A percentile compares a stretch with the other conserved stretches of the same genome.
Conservation (phyloP, 2,113 vertebrate species). For the Spilogale gracilis region DNA sequence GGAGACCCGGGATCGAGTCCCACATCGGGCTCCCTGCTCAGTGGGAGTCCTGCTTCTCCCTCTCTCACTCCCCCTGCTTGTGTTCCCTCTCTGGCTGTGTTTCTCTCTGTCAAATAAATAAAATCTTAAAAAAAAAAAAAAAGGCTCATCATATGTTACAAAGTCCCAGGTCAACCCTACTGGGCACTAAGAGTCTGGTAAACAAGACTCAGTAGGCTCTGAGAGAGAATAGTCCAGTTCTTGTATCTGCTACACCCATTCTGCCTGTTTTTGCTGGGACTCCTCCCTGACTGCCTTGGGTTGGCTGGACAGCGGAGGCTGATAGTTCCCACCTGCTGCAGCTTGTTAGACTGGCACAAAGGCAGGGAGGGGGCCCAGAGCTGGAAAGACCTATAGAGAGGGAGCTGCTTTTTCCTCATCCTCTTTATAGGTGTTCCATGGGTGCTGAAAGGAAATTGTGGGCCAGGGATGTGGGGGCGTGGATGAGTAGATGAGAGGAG, state of each 20-base stretch:
- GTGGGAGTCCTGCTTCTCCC: no score
- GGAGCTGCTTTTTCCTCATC: background rate
- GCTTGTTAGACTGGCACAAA: slow-evolving; percentile 80
- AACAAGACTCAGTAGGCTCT: slow-evolving; percentile 46
- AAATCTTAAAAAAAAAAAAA: no score
- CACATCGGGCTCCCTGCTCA: no score
- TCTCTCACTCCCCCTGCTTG: no score
- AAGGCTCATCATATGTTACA: slow-evolving; percentile 60
- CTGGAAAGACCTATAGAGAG: slow-evolving; percentile 31
- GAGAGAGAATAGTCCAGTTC: slow-evolving; percentile 59
- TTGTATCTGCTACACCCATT: slow-evolving; percentile 70
- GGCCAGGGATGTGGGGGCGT: background rate
- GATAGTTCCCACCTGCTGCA: slow-evolving; percentile 70
- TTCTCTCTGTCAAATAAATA: no score
- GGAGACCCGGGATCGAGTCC: no score
- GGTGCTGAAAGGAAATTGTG: slow-evolving; percentile 77
- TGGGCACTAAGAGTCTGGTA: slow-evolving; percentile 74
- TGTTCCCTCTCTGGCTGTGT: no score
- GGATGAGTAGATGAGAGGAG: background rate
- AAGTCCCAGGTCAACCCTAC: slow-evolving; percentile 54
- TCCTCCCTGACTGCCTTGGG: slow-evolving; percentile 74
- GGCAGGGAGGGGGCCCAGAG: slow-evolving; percentile 44
- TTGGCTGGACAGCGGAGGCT: slow-evolving; percentile 69
- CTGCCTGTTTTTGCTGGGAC: slow-evolving; percentile 57
- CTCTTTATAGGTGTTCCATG: slow-evolving; percentile 60